Evolutionary conservation across 2,888 invertebrate species (phyloP).

Genomic region (Hydroisotoma schaefferi): DNA sequence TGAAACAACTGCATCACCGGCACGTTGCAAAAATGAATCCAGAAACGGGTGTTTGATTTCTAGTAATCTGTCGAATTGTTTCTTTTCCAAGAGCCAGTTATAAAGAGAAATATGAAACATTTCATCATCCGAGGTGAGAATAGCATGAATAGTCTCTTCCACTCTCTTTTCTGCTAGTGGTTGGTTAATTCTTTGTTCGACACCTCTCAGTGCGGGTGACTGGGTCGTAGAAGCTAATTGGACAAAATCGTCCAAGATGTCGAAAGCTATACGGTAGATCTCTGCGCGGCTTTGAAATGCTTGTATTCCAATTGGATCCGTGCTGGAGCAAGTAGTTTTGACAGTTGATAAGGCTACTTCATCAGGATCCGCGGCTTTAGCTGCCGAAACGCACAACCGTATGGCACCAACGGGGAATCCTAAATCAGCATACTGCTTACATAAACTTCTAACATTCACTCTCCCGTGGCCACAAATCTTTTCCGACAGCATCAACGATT

Average conservation of each 20-base stretch:
- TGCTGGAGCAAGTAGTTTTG: conserved; percentile 20
- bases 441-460: conserved; percentile 43
- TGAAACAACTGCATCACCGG: conserved; percentile 50
- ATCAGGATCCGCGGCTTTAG: conserved; percentile 45
- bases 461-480: conserved; percentile 46
- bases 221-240: conserved; percentile 31
- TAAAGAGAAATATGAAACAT: conserved; percentile 86
- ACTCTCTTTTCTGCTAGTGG: conserved; percentile 38
- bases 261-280: conserved; percentile 45
- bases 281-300: conserved; percentile 44
- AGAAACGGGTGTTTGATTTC: conserved; percentile 52
- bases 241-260: conserved; percentile 42
- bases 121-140: conserved; percentile 64
- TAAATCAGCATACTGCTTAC: conserved; percentile 46
- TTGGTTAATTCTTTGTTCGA: conserved; percentile 29
- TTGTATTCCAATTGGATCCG: conserved; percentile 37
- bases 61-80: conserved; percentile 55
- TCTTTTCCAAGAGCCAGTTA: conserved; percentile 75
- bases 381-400: conserved; percentile 40
- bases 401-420: conserved; percentile 47
- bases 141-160: conserved; percentile 45
- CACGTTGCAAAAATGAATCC: conserved; percentile 54
- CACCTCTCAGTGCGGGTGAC: conserved; percentile 31
- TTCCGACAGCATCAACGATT: conserved; percentile 44
- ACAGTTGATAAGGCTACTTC: conserved; percentile 38